Percentiles rank a stretch among this genome's conserved stretches.
Evolutionary conservation across 1,140 invertebrate species (phyloP).

Genomic region (Conus betulinus): DNA sequence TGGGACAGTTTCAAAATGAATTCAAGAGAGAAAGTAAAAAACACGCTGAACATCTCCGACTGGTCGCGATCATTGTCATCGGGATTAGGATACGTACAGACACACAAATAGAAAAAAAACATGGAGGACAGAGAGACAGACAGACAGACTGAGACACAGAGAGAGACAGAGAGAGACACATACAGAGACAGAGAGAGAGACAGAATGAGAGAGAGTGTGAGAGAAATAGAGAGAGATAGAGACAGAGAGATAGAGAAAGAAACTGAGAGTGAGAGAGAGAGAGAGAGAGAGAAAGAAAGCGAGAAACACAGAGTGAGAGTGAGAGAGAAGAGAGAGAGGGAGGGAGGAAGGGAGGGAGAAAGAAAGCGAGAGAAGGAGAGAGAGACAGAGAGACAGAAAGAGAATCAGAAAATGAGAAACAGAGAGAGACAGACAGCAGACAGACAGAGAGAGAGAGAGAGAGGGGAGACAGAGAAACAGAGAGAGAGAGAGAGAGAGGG

Average conservation of each 20-base stretch:
- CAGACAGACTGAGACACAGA: not conserved
- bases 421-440: not conserved
- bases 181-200: not conserved
- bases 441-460: not conserved
- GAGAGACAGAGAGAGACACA: not conserved
- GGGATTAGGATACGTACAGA: no score
- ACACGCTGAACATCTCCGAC: no score
- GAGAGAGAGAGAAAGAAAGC: not conserved
- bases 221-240: not conserved
- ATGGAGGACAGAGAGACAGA: not conserved
- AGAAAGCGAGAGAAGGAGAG: not conserved
- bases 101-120: not conserved
- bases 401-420: not conserved
- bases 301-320: not conserved
- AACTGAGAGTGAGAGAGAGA: not conserved
- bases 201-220: not conserved
- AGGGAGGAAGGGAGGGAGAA: not conserved
- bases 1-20: no score
- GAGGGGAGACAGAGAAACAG: not conserved
- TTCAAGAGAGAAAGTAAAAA: no score
- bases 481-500: not conserved
- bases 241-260: not conserved
- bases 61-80: no score
- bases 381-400: not conserved
- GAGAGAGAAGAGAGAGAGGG: slow-evolving; percentile 7